A percentile compares a stretch with the other conserved stretches of the same genome.
phyloP scores from a whole-genome alignment of 2,888 invertebrate genomes.

The Phymatocera aterrima region DNA sequence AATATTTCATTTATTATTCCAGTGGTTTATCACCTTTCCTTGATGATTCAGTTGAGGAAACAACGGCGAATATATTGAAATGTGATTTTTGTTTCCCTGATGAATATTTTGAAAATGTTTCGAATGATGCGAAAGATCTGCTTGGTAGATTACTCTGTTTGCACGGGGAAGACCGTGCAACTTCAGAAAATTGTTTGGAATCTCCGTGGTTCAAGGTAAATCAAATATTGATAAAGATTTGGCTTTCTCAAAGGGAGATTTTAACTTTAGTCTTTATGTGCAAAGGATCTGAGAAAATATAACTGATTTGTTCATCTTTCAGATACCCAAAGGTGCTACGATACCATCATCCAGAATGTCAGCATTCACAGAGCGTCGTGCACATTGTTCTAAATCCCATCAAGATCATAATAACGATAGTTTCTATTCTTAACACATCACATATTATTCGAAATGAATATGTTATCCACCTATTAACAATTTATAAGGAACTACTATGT shows the following conservation, averaged over 20 bases:
- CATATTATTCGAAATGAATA: slow-evolving; percentile 45
- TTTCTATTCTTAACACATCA: slow-evolving; percentile 62
- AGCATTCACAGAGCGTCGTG: slow-evolving; percentile 71
- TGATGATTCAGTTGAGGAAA: slow-evolving; percentile 89
- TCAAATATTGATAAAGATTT: no score
- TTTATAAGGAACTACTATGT: slow-evolving; percentile 48
- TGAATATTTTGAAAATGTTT: slow-evolving; percentile 84
- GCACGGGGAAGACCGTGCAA: slow-evolving; percentile 76
- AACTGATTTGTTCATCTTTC: slow-evolving; percentile 39
- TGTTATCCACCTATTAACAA: slow-evolving; percentile 47
- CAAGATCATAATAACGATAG: slow-evolving; percentile 69
- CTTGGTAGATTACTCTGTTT: slow-evolving; percentile 81
- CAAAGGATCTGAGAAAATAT: background rate
- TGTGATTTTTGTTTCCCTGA: slow-evolving; percentile 90
- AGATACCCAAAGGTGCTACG: slow-evolving; percentile 71
- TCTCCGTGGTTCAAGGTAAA: slow-evolving; percentile 76
- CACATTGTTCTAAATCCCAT: slow-evolving; percentile 70
- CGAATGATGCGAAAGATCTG: slow-evolving; percentile 82
- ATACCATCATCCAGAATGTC: slow-evolving; percentile 71
- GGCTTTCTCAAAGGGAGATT: background rate
- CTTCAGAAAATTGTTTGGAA: slow-evolving; percentile 74
- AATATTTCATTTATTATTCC: slow-evolving; percentile 54
- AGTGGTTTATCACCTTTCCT: slow-evolving; percentile 88
- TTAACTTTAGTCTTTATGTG: background rate
- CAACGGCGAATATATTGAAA: slow-evolving; percentile 88